Percentiles rank a stretch among this genome's conserved stretches.
Evolutionary conservation across 2,797 vertebrate genomes (phyloP).

Genomic region (Danio tinwini): DNA sequence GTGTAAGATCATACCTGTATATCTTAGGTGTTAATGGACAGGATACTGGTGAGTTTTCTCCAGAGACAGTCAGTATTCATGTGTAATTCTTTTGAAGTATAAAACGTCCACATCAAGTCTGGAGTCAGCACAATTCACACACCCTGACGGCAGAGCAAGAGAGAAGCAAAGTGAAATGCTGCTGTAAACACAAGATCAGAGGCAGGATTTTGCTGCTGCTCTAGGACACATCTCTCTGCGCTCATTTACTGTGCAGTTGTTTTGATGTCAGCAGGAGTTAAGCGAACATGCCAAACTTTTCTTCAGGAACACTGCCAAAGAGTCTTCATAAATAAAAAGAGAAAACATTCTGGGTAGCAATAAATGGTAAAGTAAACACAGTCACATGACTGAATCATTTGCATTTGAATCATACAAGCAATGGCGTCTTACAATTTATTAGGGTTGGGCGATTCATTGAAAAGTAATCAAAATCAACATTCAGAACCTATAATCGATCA

Average conservation of each 20-base stretch:
- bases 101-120: conserved; percentile 28
- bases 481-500: no score
- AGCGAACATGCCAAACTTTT: conserved; percentile 13
- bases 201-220: conserved; percentile 53
- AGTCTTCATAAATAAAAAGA: not conserved
- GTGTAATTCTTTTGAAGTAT: conserved; percentile 21
- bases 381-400: not conserved
- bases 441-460: no score
- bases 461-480: no score
- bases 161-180: not conserved
- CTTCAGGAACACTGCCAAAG: conserved; percentile 4
- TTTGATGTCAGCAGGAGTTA: conserved; percentile 18
- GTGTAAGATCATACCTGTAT: conserved; percentile 1
- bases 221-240: conserved; percentile 29
- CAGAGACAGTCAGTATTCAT: conserved; percentile 22
- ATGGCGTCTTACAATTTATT: not conserved
- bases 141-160: conserved; percentile 18
- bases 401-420: not conserved
- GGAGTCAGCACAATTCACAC: conserved; percentile 39
- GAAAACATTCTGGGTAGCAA: not conserved
- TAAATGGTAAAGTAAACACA: not conserved
- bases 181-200: conserved; percentile 32
- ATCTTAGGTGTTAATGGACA: not conserved
- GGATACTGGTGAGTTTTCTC: not conserved
- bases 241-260: conserved; percentile 29